Evolutionary conservation across 2,888 invertebrate genomes (phyloP).

Genomic region (Dasysyrphus albostriatus): DNA sequence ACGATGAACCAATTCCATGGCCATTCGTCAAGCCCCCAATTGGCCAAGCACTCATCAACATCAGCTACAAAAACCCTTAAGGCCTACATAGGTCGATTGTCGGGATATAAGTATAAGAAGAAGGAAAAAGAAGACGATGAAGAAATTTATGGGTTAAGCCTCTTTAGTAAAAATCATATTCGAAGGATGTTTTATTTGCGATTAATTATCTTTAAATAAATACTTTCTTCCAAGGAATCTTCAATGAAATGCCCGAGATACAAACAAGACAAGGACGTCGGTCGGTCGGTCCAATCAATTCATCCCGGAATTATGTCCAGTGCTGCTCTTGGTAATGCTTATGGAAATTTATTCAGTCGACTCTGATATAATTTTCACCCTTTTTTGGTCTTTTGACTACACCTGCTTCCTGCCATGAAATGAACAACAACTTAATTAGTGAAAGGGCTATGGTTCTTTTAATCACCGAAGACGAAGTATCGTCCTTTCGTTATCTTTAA

Average conservation of each 20-base stretch:
- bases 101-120: too few relatives aligned
- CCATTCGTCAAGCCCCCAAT: constrained; percentile 43
- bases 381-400: background rate
- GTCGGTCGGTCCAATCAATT: constrained; percentile 53
- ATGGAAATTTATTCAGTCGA: constrained; percentile 65
- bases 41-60: constrained; percentile 26
- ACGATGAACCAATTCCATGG: background rate
- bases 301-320: constrained; percentile 42
- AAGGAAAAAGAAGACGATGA: background rate
- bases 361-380: background rate
- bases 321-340: constrained; percentile 10
- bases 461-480: constrained; percentile 53
- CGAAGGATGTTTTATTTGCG: constrained; percentile 68
- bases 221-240: constrained; percentile 46
- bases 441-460: constrained; percentile 50
- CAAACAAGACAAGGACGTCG: constrained; percentile 18
- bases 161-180: constrained; percentile 62
- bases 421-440: constrained; percentile 70
- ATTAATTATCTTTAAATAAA: constrained; percentile 75
- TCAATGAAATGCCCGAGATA: constrained; percentile 9
- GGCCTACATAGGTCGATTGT: background rate
- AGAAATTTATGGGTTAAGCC: constrained; percentile 24
- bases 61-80: background rate
- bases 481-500: constrained; percentile 51
- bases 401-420: constrained; percentile 38